Conservation (phyloP, 2,797 vertebrate species). For the Acestrorhynchus altus region DNA sequence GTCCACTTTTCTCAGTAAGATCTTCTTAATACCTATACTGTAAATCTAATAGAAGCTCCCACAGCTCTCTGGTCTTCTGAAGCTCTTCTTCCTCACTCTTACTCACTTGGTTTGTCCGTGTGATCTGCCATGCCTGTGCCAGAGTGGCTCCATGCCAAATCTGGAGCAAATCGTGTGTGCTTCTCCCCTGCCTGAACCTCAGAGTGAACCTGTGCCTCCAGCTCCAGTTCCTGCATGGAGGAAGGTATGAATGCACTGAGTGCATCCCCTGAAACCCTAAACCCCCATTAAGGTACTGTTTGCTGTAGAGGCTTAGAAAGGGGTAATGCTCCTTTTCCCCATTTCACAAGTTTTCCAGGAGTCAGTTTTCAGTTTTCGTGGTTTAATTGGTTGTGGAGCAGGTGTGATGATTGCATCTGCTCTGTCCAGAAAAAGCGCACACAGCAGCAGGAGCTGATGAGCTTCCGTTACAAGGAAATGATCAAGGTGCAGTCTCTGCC, state of each 20-base stretch:
- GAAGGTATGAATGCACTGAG: conserved; percentile 84
- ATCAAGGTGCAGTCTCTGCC: conserved; percentile 60
- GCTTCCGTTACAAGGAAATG: conserved; percentile 74
- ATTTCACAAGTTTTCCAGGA: background rate
- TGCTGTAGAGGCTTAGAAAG: background rate
- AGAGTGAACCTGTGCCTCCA: conserved; percentile 69
- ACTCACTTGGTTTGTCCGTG: background rate
- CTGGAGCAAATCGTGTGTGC: conserved; percentile 68
- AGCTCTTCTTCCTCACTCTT: background rate
- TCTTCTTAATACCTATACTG: background rate
- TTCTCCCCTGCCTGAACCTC: conserved; percentile 70
- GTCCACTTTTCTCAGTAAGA: background rate
- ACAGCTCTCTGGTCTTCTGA: background rate
- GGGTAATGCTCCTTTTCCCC: too few species aligned
- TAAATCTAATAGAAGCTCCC: background rate
- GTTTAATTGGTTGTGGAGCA: too few species aligned
- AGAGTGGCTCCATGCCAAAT: conserved; percentile 71
- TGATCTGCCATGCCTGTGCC: conserved; percentile 46
- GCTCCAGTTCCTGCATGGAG: conserved; percentile 82
- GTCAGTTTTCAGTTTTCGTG: background rate
- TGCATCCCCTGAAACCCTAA: background rate
- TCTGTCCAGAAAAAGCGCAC: conserved; percentile 68
- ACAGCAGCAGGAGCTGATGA: conserved; percentile 74
- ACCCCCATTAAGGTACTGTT: background rate
- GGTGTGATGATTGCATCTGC: background rate